These are phyloP conservation scores for Trididemnum nubilum DNA, from an alignment of 23 tunicate species.

Conservation along the genomic window DNA sequence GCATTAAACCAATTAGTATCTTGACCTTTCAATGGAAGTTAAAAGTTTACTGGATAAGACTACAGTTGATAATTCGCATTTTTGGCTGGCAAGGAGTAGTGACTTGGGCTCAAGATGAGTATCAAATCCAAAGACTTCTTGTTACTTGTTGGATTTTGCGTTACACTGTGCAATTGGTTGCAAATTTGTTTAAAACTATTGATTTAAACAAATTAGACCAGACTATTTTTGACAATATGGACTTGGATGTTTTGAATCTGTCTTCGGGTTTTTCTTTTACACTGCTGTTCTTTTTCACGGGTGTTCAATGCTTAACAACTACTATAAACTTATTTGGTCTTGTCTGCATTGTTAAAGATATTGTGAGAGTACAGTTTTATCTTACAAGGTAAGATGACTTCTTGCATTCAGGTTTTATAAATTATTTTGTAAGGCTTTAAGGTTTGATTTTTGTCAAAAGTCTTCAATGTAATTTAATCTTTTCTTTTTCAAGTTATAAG, in stretches of 20 bases:
- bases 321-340: slow-evolving; percentile 71
- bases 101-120: slow-evolving; percentile 56
- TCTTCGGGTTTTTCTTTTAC: neutral
- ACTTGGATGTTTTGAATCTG: neutral
- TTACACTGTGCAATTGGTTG: slow-evolving; percentile 34
- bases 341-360: slow-evolving; percentile 53
- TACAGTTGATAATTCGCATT: slow-evolving; percentile 25
- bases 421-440: neutral
- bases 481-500: too few species aligned
- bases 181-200: slow-evolving; percentile 25
- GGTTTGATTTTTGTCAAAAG: neutral
- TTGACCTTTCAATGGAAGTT: slow-evolving; percentile 1
- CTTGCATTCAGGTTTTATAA: neutral
- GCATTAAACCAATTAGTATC: neutral
- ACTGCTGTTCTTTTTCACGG: slow-evolving; percentile 30
- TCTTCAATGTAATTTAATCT: too few species aligned
- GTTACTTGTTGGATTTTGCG: slow-evolving; percentile 58
- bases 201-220: slow-evolving; percentile 5
- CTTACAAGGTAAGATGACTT: slow-evolving; percentile 40
- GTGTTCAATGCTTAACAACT: slow-evolving; percentile 57
- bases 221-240: slow-evolving; percentile 12
- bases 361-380: slow-evolving; percentile 53
- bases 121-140: slow-evolving; percentile 46
- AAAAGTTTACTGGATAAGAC: slow-evolving; percentile 42
- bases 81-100: slow-evolving; percentile 74